Evolutionary conservation across 2,797 vertebrate species (phyloP).

Genomic region (Halcyon leucocephala): DNA sequence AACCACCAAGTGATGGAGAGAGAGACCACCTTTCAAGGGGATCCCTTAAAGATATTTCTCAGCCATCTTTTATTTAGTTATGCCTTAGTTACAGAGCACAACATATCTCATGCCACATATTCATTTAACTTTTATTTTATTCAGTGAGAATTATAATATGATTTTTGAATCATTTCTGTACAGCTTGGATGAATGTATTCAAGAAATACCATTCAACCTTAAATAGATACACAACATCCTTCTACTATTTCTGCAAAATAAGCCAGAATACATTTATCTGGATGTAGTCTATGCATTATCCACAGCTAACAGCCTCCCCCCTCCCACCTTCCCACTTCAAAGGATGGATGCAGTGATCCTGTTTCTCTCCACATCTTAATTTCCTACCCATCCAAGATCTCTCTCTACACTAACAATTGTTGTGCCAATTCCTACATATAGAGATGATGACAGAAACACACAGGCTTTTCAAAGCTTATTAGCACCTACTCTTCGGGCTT

Average conservation of each 20-base stretch:
- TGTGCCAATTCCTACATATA: neutral
- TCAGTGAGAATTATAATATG: neutral
- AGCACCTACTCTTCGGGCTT: neutral
- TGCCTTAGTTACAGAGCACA: neutral
- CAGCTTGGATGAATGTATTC: neutral
- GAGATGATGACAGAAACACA: neutral
- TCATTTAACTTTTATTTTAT: neutral
- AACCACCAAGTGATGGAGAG: neutral
- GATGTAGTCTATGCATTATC: neutral
- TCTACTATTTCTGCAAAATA: slow-evolving; percentile 3
- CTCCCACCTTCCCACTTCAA: neutral
- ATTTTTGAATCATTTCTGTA: neutral
- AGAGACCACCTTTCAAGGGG: neutral
- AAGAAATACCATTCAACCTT: neutral
- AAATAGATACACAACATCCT: neutral
- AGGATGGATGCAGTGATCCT: neutral
- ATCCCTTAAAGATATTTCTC: neutral
- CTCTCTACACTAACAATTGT: neutral
- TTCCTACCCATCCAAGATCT: neutral
- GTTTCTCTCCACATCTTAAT: neutral
- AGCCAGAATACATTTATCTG: neutral
- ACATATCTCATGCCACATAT: neutral
- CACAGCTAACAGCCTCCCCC: neutral
- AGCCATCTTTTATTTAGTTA: neutral
- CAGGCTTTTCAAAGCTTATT: neutral